Evolutionary conservation across 2,888 invertebrate species (phyloP).

Genomic region (Phyto melanocephala): DNA sequence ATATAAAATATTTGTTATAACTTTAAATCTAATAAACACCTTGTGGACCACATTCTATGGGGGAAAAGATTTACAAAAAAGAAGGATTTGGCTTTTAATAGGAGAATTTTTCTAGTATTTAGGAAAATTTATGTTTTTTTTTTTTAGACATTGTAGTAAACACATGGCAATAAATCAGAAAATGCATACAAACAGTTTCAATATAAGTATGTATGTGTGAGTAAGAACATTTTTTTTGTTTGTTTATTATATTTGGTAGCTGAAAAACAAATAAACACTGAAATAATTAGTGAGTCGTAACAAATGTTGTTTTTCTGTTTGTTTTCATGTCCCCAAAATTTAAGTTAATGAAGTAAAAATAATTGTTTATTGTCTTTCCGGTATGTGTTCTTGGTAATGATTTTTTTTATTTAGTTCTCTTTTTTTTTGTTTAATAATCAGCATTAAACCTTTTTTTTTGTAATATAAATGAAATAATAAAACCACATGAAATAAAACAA

Average conservation of each 20-base stretch:
- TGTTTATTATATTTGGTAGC: constrained; percentile 47
- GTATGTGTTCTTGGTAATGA: constrained; percentile 14
- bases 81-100: constrained; percentile 3
- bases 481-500: constrained; percentile 63
- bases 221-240: not conserved
- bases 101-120: too few relatives aligned
- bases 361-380: constrained; percentile 30
- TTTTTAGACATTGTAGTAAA: not conserved
- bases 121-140: not conserved
- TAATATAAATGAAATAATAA: constrained; percentile 54
- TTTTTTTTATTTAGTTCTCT: not conserved
- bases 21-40: constrained; percentile 34
- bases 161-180: constrained; percentile 32
- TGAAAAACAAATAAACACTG: constrained; percentile 43
- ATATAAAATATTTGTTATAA: not conserved
- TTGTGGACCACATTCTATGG: constrained; percentile 1
- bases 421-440: not conserved
- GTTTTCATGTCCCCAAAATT: constrained; percentile 9
- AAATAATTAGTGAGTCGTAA: constrained; percentile 47
- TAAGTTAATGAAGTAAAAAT: constrained; percentile 24
- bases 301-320: not conserved
- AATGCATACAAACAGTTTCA: too few relatives aligned
- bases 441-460: constrained; percentile 21
- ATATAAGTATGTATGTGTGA: too few relatives aligned
- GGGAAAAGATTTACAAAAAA: not conserved